These are phyloP conservation scores for Dermochelys coriacea DNA, from an alignment of 2,797 vertebrate species.

Conservation along the genomic window DNA sequence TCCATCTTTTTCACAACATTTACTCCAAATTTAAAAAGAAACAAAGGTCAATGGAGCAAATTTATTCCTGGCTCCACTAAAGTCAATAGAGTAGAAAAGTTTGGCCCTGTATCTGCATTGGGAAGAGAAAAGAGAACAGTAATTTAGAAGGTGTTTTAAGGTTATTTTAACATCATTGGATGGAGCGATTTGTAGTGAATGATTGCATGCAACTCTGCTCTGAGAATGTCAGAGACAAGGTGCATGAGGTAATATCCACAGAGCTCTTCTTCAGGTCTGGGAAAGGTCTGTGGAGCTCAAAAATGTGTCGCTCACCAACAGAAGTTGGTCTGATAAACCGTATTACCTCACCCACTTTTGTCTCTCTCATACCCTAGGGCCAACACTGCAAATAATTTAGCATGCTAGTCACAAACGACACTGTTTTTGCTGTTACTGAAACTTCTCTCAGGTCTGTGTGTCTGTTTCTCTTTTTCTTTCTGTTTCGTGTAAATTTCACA, in stretches of 20 bases:
- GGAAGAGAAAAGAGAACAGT: neutral
- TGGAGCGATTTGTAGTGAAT: slow-evolving; percentile 19
- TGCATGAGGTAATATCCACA: neutral
- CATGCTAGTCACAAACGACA: neutral
- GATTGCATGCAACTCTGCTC: neutral
- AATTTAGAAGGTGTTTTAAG: slow-evolving; percentile 12
- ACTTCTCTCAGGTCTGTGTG: neutral
- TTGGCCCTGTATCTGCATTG: slow-evolving; percentile 30
- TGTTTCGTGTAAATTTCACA: neutral
- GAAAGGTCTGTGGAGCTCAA: neutral
- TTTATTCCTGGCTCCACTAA: slow-evolving; percentile 38
- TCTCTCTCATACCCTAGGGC: neutral
- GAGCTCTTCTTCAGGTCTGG: neutral
- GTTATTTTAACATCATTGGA: slow-evolving; percentile 6
- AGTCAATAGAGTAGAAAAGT: slow-evolving; percentile 21
- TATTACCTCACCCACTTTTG: neutral
- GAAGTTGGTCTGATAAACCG: neutral
- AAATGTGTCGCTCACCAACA: neutral
- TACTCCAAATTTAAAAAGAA: slow-evolving; percentile 59
- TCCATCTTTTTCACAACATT: slow-evolving; percentile 48
- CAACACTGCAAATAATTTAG: neutral
- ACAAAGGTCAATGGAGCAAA: slow-evolving; percentile 48
- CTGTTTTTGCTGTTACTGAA: neutral
- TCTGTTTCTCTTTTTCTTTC: neutral
- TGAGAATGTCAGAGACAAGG: neutral